Evolutionary conservation across 2,113 vertebrate species (phyloP), one percentile per base, ranked within the genome.

Genomic region (Elephas maximus): DNA sequence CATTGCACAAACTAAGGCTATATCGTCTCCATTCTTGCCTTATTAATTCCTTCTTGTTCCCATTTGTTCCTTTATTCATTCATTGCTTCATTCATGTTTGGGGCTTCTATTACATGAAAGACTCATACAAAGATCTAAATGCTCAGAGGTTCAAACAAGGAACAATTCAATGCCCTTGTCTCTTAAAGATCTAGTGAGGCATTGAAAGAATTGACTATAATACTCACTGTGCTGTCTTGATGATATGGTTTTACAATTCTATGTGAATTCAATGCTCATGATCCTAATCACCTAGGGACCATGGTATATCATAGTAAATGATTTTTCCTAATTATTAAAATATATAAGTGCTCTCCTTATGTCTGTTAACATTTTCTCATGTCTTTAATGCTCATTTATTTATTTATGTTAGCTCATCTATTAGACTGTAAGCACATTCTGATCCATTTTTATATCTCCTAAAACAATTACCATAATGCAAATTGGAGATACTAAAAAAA

Each of bases 251-350:
- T 6, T 71, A n/a, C 21, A 78, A 37, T 71, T 81, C 60, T 53
- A 9, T 51, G 24, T 65, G 26, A 92, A 51, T 14, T 86, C 33
- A 17, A 37, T 17, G 24, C 28, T 79, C 33, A 67, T 33, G 88
- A 53, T 78, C 63, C 9, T 73, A 28, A 44, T 26, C 26, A 37
- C 45, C 28, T 24, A 23, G 21, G 24, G 80, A 51, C 11, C 26
- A 74, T 63, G 48, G 1, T 9, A 62, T 60, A 77, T 5, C 26
- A 18, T 53, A 51, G 21, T 63, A 74, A 82, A 87, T 57, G 28
- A 33, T 93, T 93, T 65, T 80, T 1, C 17, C 44, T 96, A 57
- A 53, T 87, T 79, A 88, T 45, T 62, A 77, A 20, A 92, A n/a
- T 24, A 28, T 0, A 65, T 74, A 41, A 85, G 53, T 65, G 48